These are phyloP conservation scores for Pandemis cinnamomeana DNA, from an alignment of 2,888 invertebrate species.

Conservation along the genomic window DNA sequence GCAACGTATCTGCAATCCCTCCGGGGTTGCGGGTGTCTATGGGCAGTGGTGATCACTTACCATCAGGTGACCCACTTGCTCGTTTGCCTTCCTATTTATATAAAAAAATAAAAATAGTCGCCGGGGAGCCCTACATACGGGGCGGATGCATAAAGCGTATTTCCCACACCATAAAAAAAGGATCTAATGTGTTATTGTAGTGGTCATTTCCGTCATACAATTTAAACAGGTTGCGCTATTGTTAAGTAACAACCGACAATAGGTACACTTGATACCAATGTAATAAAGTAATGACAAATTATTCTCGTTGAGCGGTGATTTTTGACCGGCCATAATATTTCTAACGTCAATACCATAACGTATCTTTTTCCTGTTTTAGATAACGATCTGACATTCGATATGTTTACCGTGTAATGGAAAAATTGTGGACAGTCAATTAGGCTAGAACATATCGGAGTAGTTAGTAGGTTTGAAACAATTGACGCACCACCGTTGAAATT, in stretches of 20 bases:
- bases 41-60: too few relatives aligned
- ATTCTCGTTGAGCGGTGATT: slow-evolving; percentile 38
- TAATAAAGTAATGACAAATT: slow-evolving; percentile 44
- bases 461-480: slow-evolving; percentile 33
- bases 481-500: slow-evolving; percentile 12
- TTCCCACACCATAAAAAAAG: neutral
- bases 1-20: too few relatives aligned
- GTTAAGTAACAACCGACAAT: slow-evolving; percentile 39
- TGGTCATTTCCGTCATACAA: slow-evolving; percentile 38
- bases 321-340: slow-evolving; percentile 50
- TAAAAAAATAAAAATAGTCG: too few relatives aligned
- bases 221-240: slow-evolving; percentile 39
- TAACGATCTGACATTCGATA: slow-evolving; percentile 50
- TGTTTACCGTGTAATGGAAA: slow-evolving; percentile 46
- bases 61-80: too few relatives aligned
- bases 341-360: slow-evolving; percentile 45
- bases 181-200: slow-evolving; percentile 39
- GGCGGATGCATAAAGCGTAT: too few relatives aligned
- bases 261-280: slow-evolving; percentile 29
- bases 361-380: slow-evolving; percentile 55
- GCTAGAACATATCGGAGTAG: slow-evolving; percentile 46
- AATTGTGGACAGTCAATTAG: slow-evolving; percentile 58
- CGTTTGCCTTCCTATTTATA: too few relatives aligned
- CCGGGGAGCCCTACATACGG: too few relatives aligned
- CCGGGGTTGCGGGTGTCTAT: too few relatives aligned